Evolutionary conservation across 2,888 invertebrate species (phyloP).

Genomic region (Aspidiotus rigidus): DNA sequence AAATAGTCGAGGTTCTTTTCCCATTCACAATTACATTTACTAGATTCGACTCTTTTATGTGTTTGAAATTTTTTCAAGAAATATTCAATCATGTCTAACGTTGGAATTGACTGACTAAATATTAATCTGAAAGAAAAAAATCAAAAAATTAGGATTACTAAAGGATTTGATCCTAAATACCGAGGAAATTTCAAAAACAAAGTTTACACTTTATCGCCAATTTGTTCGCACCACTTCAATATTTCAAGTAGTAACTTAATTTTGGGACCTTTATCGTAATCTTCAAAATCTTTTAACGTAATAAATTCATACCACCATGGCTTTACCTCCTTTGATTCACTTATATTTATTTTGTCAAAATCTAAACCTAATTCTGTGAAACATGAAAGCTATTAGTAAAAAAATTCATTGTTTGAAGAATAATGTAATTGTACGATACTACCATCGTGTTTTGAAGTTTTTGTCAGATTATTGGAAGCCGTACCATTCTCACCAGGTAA

Average conservation of each 20-base stretch:
- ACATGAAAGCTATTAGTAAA: not conserved
- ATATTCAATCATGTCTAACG: constrained; percentile 85
- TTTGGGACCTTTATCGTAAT: constrained; percentile 68
- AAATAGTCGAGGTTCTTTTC: constrained; percentile 74
- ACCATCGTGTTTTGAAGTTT: no score
- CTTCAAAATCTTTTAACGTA: constrained; percentile 66
- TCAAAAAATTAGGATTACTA: not conserved
- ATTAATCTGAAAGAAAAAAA: constrained; percentile 57
- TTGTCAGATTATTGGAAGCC: not conserved
- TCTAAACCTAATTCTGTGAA: constrained; percentile 29
- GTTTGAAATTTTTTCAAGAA: constrained; percentile 74
- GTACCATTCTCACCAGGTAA: constrained; percentile 11
- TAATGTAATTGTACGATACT: no score
- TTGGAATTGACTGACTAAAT: constrained; percentile 91
- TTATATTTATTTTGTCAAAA: constrained; percentile 28
- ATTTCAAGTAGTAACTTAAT: constrained; percentile 75
- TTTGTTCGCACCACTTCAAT: constrained; percentile 79
- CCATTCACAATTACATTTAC: constrained; percentile 52
- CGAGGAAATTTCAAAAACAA: not conserved
- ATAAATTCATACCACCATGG: constrained; percentile 79
- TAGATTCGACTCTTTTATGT: constrained; percentile 65
- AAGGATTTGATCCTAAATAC: not conserved
- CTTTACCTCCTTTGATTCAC: not conserved
- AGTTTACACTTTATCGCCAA: constrained; percentile 88
- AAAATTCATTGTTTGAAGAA: no score